Evolutionary conservation across 2,888 invertebrate genomes (phyloP).

Genomic region (Clunio marinus): DNA sequence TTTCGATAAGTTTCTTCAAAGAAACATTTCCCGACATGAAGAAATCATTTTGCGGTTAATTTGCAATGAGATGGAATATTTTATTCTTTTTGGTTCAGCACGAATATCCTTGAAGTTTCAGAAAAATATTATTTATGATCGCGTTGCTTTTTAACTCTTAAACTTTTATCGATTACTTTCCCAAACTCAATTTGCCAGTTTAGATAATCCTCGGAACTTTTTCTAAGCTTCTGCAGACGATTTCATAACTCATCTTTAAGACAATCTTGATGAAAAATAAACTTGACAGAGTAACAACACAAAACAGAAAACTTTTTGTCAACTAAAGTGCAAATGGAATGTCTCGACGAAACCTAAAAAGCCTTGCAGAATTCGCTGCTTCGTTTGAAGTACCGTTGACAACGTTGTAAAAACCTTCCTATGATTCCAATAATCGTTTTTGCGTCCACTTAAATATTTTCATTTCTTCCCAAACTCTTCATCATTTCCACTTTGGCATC

Average conservation of each 20-base stretch:
- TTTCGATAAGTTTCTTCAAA: no score
- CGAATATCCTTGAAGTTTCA: no score
- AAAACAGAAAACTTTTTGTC: not conserved
- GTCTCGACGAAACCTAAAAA: constrained; percentile 2
- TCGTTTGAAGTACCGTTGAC: constrained; percentile 17
- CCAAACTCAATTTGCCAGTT: constrained; percentile 23
- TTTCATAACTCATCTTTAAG: not conserved
- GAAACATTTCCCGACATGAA: no score
- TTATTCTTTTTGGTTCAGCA: no score
- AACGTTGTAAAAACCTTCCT: not conserved
- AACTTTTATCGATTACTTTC: no score
- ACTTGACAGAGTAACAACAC: not conserved
- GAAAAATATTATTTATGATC: no score
- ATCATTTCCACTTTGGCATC: not conserved
- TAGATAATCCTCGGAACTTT: not conserved
- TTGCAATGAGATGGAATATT: no score
- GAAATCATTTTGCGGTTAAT: no score
- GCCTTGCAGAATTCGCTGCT: not conserved
- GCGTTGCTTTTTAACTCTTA: no score
- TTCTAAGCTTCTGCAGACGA: not conserved
- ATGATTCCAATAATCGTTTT: not conserved
- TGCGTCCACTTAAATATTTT: not conserved
- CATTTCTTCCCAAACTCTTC: not conserved
- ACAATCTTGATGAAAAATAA: not conserved
- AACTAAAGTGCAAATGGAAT: constrained; percentile 9